Evolutionary conservation across 2,113 vertebrate genomes (phyloP).

Genomic region (Rutilus rutilus): DNA sequence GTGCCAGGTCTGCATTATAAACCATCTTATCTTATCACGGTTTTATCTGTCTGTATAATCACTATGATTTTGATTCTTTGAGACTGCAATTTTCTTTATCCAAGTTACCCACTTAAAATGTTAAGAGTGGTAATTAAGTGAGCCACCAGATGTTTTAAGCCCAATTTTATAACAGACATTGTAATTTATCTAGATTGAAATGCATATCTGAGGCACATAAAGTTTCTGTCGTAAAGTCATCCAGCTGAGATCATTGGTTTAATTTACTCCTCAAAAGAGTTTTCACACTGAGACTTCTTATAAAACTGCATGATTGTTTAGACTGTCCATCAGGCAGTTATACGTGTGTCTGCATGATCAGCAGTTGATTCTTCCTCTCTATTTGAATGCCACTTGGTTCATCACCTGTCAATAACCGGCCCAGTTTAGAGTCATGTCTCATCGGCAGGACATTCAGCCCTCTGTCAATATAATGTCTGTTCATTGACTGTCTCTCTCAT

Average conservation of each 20-base stretch:
- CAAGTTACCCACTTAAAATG: neutral
- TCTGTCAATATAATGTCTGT: constrained; percentile 68
- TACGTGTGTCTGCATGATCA: constrained; percentile 12
- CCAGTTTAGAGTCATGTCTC: constrained; percentile 49
- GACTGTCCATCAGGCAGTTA: neutral
- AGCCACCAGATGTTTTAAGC: constrained; percentile 8
- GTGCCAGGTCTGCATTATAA: neutral
- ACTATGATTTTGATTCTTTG: neutral
- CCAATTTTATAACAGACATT: neutral
- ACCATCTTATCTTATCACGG: neutral
- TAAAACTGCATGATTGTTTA: neutral
- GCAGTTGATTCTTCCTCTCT: constrained; percentile 53
- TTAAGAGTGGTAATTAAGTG: neutral
- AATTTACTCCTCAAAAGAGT: neutral
- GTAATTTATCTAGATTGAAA: neutral
- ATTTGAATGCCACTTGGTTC: constrained; percentile 53
- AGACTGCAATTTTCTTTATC: neutral
- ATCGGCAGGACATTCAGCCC: constrained; percentile 61
- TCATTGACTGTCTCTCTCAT: constrained; percentile 62
- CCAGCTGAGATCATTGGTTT: neutral
- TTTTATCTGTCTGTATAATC: neutral
- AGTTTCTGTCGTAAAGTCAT: neutral
- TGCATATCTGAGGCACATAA: neutral
- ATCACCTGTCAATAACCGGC: constrained; percentile 67
- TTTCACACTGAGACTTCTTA: neutral